Evolutionary conservation across 1,140 invertebrate species (phyloP).

Genomic region (Bombyx mandarina): DNA sequence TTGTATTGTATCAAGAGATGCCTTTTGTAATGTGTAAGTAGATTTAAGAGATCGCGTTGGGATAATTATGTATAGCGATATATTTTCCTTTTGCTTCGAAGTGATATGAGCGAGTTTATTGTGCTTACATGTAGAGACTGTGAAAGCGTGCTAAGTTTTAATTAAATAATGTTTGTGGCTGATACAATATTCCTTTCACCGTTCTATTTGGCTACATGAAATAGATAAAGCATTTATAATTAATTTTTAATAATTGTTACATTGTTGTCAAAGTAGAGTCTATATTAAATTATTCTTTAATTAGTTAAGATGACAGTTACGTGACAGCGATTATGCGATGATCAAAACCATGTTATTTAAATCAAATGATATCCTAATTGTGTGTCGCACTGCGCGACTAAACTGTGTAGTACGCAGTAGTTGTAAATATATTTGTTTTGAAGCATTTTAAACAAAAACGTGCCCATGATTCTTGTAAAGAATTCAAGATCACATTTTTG

Average conservation of each 20-base stretch:
- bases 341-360: too few species aligned
- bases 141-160: conserved; percentile 15
- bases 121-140: conserved; percentile 9
- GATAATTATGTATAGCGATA: conserved; percentile 55
- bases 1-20: conserved; percentile 53
- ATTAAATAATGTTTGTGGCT: conserved; percentile 1
- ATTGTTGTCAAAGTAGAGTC: conserved; percentile 37
- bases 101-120: conserved; percentile 18
- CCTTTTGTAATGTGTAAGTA: conserved; percentile 66
- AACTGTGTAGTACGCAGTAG: neutral
- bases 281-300: conserved; percentile 44
- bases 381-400: too few species aligned
- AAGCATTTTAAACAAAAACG: neutral
- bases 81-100: conserved; percentile 22
- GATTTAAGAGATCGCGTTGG: conserved; percentile 48
- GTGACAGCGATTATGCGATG: too few species aligned
- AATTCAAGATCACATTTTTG: conserved; percentile 6
- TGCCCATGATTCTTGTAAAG: conserved; percentile 11
- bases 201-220: conserved; percentile 20
- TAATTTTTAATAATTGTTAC: conserved; percentile 34
- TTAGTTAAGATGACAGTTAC: conserved; percentile 13
- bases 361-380: too few species aligned
- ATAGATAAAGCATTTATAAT: conserved; percentile 39
- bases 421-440: neutral
- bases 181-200: neutral